Evolutionary conservation across 92 coral and sea anemone genomes (phyloP), one percentile per base, ranked within the genome.

Genomic region (Zoanthus gigantus): DNA sequence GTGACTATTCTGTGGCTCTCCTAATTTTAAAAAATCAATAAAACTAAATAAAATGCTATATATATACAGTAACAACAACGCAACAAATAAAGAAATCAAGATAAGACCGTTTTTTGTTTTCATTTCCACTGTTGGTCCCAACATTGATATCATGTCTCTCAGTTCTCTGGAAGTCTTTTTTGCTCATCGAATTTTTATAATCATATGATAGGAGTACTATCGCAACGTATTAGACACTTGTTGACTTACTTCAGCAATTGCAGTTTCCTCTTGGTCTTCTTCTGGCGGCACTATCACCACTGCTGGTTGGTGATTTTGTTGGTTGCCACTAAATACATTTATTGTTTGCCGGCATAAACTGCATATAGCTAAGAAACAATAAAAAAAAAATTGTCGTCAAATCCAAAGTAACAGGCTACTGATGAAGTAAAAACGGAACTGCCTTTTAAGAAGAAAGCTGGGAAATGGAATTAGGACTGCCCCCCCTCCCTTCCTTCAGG

Each of bases 191-290:
- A 50, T 58, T 58, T 12, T 57, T 57, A 16, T 58, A 58, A 58
- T 58, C 17, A 58, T 58, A 2, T 58, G 0, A 57, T 57, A 57
- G 17, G 3, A 12, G 18, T 58, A 58, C 66, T 58, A 14, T 0
- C 23, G 66, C n/a, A 11, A 58, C 66, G 23, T 58, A 58, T 58
- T 58, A 58, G 66, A 58, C 65, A 4, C 65, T 12, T 57, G 65
- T 57, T 57, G 65, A 57, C 16, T 57, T 57, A 57, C 65, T 57
- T 57, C 18, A 57, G 65, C 65, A 57, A 4, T 57, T 17, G 65
- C 65, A 57, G 65, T 57, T 57, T 57, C 65, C 65, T 57, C 65
- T 57, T 57, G 65, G 65, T 57, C 66, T 58, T 58, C 66, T 58
- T 58, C 66, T 14, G 23, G 66, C 66, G n/a, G 66, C 66, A 58